These are phyloP conservation scores for Anser brachyrhynchus DNA, from an alignment of 2,113 vertebrate genomes.

Conservation along the genomic window DNA sequence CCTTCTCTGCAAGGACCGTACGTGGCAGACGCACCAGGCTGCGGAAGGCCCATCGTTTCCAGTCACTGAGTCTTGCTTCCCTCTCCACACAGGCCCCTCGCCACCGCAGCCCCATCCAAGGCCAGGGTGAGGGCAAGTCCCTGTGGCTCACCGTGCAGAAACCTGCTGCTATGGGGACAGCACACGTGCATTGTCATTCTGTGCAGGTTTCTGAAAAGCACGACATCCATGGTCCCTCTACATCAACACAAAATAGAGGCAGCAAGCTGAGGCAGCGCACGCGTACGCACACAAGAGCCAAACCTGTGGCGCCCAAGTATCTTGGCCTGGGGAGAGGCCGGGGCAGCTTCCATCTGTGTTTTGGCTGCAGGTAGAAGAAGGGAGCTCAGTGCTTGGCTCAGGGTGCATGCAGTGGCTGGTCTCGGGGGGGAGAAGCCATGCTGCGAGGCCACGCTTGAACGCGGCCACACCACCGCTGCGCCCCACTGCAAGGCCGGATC, in stretches of 20 bases:
- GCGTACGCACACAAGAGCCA: background rate
- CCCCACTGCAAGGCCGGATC: background rate
- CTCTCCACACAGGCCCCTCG: background rate
- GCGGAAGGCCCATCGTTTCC: background rate
- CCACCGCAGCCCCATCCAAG: fast-evolving
- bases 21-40: background rate
- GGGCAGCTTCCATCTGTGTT: background rate
- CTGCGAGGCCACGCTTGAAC: slow-evolving; percentile 20
- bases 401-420: background rate
- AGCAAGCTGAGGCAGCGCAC: fast-evolving
- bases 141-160: background rate
- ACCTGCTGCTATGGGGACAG: too few species aligned
- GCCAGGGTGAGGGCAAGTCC: background rate
- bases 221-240: background rate
- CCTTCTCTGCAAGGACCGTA: background rate
- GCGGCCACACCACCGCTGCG: background rate
- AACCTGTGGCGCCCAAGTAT: background rate
- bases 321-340: background rate
- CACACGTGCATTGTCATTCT: background rate
- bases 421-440: background rate
- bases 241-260: background rate
- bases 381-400: background rate
- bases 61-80: background rate
- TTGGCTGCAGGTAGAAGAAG: background rate
- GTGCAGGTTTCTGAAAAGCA: background rate